Conservation (phyloP, 2,797 vertebrate species). For the Cossypha niveicapilla region DNA sequence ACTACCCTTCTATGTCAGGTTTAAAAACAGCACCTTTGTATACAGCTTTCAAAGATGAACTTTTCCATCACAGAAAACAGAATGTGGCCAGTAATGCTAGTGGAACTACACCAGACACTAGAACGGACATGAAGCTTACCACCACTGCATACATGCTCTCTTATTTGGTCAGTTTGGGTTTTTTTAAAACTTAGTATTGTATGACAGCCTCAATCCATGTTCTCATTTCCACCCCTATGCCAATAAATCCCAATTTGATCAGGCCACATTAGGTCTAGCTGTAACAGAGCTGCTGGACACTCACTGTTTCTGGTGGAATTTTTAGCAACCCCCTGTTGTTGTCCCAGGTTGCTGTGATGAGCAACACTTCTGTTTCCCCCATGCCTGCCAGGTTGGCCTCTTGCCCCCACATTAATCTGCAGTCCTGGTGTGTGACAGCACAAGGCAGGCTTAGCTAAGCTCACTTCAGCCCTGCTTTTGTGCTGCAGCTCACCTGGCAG, state of each 20-base stretch:
- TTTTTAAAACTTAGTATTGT: not conserved
- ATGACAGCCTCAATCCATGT: not conserved
- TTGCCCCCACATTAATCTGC: not conserved
- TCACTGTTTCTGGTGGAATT: not conserved
- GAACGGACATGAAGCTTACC: fast-evolving
- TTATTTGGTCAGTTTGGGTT: not conserved
- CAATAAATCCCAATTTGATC: not conserved
- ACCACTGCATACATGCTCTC: not conserved
- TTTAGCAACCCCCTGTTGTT: not conserved
- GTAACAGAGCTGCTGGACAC: fast-evolving
- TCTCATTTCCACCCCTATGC: not conserved
- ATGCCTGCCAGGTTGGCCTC: not conserved
- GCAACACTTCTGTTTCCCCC: not conserved
- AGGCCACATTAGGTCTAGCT: fast-evolving
- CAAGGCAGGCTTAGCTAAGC: not conserved
- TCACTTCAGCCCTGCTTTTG: not conserved
- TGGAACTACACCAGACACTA: not conserved
- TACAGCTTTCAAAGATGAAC: not conserved
- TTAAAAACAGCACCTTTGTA: not conserved
- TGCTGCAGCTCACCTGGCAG: not conserved
- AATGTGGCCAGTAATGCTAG: not conserved
- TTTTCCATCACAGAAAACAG: not conserved
- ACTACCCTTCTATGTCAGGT: not conserved
- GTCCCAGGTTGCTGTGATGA: not conserved
- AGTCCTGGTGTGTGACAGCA: not conserved